These are phyloP conservation scores for Scotopteryx bipunctaria DNA, from an alignment of 2,888 invertebrate genomes.

Conservation along the genomic window DNA sequence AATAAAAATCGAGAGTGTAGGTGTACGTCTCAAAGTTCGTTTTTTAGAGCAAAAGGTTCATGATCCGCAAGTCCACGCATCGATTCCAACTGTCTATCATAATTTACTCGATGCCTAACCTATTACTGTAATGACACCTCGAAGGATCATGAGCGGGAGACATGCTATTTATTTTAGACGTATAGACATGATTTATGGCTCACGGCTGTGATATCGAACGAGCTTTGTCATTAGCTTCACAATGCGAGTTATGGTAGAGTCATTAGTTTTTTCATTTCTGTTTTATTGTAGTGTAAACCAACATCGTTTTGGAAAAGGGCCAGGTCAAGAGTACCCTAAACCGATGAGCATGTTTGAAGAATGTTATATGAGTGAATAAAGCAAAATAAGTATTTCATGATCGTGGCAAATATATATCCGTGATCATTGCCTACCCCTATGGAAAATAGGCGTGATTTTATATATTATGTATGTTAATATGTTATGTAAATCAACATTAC, in stretches of 20 bases:
- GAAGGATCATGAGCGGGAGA: constrained; percentile 31
- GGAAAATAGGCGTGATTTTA: too few species aligned
- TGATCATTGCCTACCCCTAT: too few species aligned
- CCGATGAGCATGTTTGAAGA: too few species aligned
- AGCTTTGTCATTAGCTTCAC: constrained; percentile 36
- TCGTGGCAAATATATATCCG: too few species aligned
- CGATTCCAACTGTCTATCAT: constrained; percentile 47
- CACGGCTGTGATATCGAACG: constrained; percentile 29
- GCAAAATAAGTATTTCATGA: too few species aligned
- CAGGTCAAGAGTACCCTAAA: too few species aligned
- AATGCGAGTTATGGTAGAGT: constrained; percentile 26
- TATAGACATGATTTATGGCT: constrained; percentile 43
- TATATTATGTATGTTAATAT: too few species aligned
- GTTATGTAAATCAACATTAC: too few species aligned
- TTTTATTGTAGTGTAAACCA: constrained; percentile 36
- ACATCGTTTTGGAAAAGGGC: neutral
- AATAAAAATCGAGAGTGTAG: constrained; percentile 26
- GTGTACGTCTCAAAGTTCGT: constrained; percentile 24
- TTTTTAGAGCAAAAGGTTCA: constrained; percentile 25
- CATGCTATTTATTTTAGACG: constrained; percentile 43
- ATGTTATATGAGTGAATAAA: too few species aligned
- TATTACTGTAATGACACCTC: constrained; percentile 50
- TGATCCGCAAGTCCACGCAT: constrained; percentile 28
- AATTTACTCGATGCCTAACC: constrained; percentile 43
- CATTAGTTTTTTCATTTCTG: constrained; percentile 31